Base-by-base conservation (phyloP, 2,797 vertebrate genomes). In the Eurystomus glaucurus region DNA sequence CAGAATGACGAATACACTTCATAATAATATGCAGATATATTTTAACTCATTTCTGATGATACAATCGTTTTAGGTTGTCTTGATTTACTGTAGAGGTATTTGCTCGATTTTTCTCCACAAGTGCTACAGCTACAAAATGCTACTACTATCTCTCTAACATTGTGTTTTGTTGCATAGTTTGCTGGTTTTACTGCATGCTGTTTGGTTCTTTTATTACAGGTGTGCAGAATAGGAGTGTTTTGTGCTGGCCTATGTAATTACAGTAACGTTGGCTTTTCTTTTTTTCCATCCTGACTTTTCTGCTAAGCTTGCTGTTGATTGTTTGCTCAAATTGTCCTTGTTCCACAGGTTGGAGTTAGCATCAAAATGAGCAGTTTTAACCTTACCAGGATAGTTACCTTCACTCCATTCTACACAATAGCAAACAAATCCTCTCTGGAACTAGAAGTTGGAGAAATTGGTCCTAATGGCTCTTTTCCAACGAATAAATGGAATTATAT, bases 311-410 rank as follows among this genome's bases (percentile, higher is more conserved):
- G 9, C 21, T 68, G 5, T 52, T 91, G 46, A 69, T 79, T 46
- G 29, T 81, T 93, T 81, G 20, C n/a, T 68, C 21, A 28, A 57
- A 48, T 69, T 95, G 7, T 90, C 69, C 41, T 54, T 85, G 46
- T 96, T 84, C 71, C 60, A 79, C 82, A 99, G 99, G 98, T 99
- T 85, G 99, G 99, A 11, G 99, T 99, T 12, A 99, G 99, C 72
- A 99, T 99, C 98, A 99, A 98, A 97, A 99, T 99, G 99, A 99
- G 99, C 97, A 99, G 99, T 90, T 99, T 99, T 91, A 99, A 99
- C 93, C 98, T 99, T 95, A 99, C 99, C 11, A 97, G 99, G 83
- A 98, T 99, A 39, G 98, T 99, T 88, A 99, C 99, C 68, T 98
- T 99, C 97, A 99, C 99, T 93, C 99, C 99, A 0, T 99, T 99